Conservation (phyloP, 2,113 vertebrate genomes). For the Pseudonaja textilis region DNA sequence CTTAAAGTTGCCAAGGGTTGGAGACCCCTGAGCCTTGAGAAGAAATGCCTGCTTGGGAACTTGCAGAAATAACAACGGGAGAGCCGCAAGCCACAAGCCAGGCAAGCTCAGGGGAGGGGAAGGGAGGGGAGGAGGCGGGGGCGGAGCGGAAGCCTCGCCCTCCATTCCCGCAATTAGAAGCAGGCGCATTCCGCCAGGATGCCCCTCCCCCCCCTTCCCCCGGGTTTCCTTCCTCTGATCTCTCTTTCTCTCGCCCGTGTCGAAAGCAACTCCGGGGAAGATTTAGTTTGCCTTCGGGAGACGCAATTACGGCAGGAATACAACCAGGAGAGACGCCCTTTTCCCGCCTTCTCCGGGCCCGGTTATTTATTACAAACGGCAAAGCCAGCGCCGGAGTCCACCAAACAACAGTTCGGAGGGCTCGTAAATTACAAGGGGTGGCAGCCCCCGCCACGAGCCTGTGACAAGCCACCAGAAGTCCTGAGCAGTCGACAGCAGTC, state of each 20-base stretch:
- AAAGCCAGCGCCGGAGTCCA: constrained; percentile 57
- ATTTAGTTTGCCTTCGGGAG: constrained; percentile 64
- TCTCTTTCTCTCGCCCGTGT: not conserved
- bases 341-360: constrained; percentile 58
- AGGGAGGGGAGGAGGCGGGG: not conserved
- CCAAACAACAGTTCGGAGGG: constrained; percentile 34
- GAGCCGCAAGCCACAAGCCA: not conserved
- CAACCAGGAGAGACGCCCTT: constrained; percentile 56
- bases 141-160: not conserved
- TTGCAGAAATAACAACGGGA: not conserved
- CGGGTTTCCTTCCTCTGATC: not conserved
- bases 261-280: constrained; percentile 48
- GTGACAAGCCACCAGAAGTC: not conserved
- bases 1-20: too few species aligned
- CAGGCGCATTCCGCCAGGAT: not conserved
- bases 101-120: not conserved
- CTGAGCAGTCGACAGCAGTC: not conserved
- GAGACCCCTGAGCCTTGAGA: too few species aligned
- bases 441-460: constrained; percentile 1
- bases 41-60: not conserved
- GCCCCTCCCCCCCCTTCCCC: not conserved
- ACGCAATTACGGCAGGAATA: constrained; percentile 61
- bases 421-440: constrained; percentile 54
- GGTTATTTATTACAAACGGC: constrained; percentile 68
- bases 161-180: not conserved